Conservation (phyloP, 2,113 vertebrate genomes). For the Leptobrachium leishanense region DNA sequence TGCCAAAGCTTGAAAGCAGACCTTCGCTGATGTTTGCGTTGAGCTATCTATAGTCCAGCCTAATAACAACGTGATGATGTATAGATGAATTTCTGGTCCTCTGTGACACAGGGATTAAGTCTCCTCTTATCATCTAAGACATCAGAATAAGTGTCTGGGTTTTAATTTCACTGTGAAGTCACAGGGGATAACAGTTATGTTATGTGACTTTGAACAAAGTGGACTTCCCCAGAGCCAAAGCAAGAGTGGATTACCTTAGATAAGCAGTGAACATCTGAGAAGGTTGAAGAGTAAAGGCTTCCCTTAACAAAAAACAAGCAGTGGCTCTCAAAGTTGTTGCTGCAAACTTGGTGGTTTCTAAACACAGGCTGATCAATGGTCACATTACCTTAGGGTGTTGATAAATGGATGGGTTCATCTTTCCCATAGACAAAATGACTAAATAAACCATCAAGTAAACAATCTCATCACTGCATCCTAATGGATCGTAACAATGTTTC, state of each 20-base stretch:
- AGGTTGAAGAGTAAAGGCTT: conserved; percentile 81
- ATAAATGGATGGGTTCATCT: conserved; percentile 56
- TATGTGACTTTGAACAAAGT: conserved; percentile 77
- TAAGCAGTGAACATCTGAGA: conserved; percentile 90
- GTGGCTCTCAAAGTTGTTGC: conserved; percentile 62
- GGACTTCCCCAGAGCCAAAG: conserved; percentile 76
- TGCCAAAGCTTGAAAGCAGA: conserved; percentile 64
- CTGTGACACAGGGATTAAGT: conserved; percentile 80
- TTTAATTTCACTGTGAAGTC: conserved; percentile 81
- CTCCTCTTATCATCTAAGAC: conserved; percentile 85
- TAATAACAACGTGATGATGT: conserved; percentile 92
- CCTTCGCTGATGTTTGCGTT: conserved; percentile 70
- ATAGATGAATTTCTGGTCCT: conserved; percentile 84
- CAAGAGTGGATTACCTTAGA: conserved; percentile 89
- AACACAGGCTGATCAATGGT: conserved; percentile 50
- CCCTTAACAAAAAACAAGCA: conserved; percentile 73
- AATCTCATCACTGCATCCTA: conserved; percentile 60
- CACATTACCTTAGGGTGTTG: conserved; percentile 45
- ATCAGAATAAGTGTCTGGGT: conserved; percentile 86
- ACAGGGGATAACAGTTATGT: conserved; percentile 72
- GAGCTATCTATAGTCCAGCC: conserved; percentile 68
- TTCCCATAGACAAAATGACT: conserved; percentile 51
- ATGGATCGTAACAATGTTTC: conserved; percentile 54
- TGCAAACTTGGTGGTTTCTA: conserved; percentile 54
- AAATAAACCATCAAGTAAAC: conserved; percentile 58